phyloP scores from a whole-genome alignment of 2,797 vertebrate species.

The Microtus agrestis region DNA sequence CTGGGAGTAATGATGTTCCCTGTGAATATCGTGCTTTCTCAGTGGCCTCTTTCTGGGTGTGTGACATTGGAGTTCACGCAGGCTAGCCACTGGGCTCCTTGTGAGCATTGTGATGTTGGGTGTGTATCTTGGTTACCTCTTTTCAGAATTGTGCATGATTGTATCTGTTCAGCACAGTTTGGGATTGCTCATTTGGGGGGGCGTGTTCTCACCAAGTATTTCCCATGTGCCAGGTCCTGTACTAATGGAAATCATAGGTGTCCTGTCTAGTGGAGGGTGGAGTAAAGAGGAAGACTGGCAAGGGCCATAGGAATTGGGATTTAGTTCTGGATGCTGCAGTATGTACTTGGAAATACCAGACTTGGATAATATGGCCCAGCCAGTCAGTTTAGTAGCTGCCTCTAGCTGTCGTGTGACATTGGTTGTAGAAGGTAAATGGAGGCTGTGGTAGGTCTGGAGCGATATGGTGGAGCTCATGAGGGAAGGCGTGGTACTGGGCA shows the following conservation, averaged over 20 bases:
- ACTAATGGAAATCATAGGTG: rapidly evolving
- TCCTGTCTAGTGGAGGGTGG: rapidly evolving
- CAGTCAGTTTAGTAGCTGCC: neutral
- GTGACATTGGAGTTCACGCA: neutral
- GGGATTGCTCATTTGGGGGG: neutral
- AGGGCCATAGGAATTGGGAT: neutral
- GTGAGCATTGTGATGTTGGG: neutral
- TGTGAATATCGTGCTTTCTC: neutral
- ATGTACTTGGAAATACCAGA: neutral
- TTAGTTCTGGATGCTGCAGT: neutral
- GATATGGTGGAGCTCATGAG: neutral
- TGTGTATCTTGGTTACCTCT: neutral
- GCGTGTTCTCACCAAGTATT: rapidly evolving
- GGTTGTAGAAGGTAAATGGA: neutral
- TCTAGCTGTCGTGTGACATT: neutral
- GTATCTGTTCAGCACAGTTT: rapidly evolving
- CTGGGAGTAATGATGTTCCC: neutral
- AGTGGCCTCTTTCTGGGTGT: neutral
- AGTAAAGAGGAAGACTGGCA: neutral
- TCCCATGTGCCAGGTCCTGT: rapidly evolving
- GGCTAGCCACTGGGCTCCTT: neutral
- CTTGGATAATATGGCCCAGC: neutral
- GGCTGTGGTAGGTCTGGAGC: neutral
- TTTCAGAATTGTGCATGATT: rapidly evolving
- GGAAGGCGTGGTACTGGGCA: neutral